Conservation (phyloP, 2,797 vertebrate species). For the Danio choprae region DNA sequence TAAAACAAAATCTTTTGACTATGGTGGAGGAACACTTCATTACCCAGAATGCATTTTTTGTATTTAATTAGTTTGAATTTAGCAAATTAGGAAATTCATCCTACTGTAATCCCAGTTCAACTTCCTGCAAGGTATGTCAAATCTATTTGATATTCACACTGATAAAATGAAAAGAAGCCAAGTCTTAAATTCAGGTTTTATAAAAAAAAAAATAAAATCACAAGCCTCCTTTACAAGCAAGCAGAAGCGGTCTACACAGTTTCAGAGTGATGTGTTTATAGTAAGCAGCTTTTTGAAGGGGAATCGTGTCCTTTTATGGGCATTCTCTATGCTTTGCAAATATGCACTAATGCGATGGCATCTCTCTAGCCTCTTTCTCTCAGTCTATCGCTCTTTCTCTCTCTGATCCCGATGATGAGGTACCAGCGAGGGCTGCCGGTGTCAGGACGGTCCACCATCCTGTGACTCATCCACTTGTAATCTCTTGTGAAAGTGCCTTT, state of each 20-base stretch:
- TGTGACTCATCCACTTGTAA: constrained; percentile 63
- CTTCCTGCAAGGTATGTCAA: background rate
- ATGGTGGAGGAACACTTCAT: background rate
- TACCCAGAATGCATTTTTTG: background rate
- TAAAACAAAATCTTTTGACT: background rate
- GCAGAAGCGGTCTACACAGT: constrained; percentile 20
- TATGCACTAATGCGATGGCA: constrained; percentile 79
- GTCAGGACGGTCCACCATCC: constrained; percentile 56
- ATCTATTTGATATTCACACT: background rate
- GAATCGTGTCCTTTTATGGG: constrained; percentile 87
- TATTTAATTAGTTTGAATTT: constrained; percentile 6
- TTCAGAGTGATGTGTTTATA: constrained; percentile 85
- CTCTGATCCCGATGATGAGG: constrained; percentile 68
- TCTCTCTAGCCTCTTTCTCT: constrained; percentile 47
- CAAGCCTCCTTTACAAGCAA: constrained; percentile 35
- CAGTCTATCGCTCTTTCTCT: constrained; percentile 55
- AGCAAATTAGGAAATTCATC: background rate
- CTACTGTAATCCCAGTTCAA: background rate
- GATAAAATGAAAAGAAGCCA: constrained; percentile 12
- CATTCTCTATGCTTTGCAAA: constrained; percentile 86
- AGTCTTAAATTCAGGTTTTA: background rate
- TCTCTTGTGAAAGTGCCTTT: constrained; percentile 70
- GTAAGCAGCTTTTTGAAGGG: constrained; percentile 81
- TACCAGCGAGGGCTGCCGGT: constrained; percentile 61
- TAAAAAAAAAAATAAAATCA: background rate